phyloP scores from a whole-genome alignment of 1,140 invertebrate genomes.

The Drosophila lacertosa region DNA sequence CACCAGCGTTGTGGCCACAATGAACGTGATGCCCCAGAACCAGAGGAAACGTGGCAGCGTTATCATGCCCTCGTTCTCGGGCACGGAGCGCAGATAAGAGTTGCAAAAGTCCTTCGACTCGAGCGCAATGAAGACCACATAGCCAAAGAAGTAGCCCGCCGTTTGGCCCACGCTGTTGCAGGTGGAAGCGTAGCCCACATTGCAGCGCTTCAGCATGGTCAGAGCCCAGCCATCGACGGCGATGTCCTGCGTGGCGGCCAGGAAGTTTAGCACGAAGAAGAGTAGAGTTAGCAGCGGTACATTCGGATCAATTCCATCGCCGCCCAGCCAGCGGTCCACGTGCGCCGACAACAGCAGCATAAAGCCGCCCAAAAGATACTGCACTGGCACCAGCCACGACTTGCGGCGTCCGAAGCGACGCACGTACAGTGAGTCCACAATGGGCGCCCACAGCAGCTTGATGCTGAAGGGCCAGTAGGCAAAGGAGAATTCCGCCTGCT shows the following conservation, averaged over 20 bases:
- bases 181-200: constrained; percentile 99
- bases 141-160: constrained; percentile 98
- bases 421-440: constrained; percentile 96
- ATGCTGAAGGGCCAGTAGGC: constrained; percentile 99
- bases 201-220: constrained; percentile 98
- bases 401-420: constrained; percentile 95
- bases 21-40: constrained; percentile 97
- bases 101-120: constrained; percentile 99
- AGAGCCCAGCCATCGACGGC: constrained; percentile 99
- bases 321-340: constrained; percentile 91
- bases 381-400: constrained; percentile 97
- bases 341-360: constrained; percentile 93
- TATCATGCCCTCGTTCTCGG: constrained; percentile 90
- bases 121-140: constrained; percentile 98
- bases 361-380: constrained; percentile 92
- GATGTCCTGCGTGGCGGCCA: constrained; percentile 99
- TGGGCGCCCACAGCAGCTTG: constrained; percentile 98
- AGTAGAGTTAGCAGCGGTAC: constrained; percentile 92
- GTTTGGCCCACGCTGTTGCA: constrained; percentile 99
- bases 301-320: constrained; percentile 88
- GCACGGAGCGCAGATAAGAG: constrained; percentile 91
- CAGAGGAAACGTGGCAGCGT: constrained; percentile 95
- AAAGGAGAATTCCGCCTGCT: constrained; percentile 99
- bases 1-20: constrained; percentile 95
- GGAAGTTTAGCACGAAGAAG: constrained; percentile 97